Evolutionary conservation across 2,113 vertebrate genomes (phyloP).

Genomic region (Anhinga rufa): DNA sequence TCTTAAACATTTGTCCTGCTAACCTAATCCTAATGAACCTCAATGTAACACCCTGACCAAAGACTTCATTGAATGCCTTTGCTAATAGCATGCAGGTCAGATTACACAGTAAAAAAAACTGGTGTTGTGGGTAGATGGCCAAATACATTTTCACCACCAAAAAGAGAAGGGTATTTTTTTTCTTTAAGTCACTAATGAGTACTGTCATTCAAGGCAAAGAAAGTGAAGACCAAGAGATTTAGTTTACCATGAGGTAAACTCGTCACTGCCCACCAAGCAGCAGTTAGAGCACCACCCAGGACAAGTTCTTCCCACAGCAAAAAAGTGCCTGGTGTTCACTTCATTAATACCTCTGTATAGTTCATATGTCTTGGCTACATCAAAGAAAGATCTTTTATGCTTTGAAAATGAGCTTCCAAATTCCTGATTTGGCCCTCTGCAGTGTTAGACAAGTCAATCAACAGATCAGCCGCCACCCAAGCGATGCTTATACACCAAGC

Average conservation of each 20-base stretch:
- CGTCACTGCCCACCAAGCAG: not conserved
- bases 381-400: not conserved
- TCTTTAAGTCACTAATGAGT: not conserved
- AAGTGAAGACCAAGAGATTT: not conserved
- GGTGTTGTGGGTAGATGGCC: not conserved
- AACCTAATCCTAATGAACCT: not conserved
- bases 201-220: not conserved
- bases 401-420: not conserved
- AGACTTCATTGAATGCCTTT: not conserved
- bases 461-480: not conserved
- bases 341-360: not conserved
- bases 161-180: not conserved
- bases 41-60: rapidly evolving
- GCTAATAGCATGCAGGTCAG: not conserved
- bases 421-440: not conserved
- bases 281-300: not conserved
- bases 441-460: not conserved
- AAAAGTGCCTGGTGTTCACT: not conserved
- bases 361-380: not conserved
- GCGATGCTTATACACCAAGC: not conserved
- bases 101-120: not conserved
- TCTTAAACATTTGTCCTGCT: not conserved
- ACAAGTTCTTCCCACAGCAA: not conserved
- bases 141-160: not conserved
- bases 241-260: not conserved